Evolutionary conservation across 1,140 invertebrate species (phyloP).

Genomic region (Papilio aristodemus): DNA sequence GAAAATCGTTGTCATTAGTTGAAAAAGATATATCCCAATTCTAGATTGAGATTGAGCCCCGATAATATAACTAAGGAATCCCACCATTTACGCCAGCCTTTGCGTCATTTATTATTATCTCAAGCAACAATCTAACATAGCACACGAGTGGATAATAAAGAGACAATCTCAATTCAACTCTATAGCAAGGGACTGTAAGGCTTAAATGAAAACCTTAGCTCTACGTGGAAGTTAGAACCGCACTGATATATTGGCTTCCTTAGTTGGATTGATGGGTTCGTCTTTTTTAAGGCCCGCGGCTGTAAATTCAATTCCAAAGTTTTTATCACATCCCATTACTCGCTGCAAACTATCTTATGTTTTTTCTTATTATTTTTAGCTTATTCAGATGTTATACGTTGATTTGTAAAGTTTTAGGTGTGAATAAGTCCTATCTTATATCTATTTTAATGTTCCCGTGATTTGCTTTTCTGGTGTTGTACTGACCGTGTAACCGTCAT

Average conservation of each 20-base stretch:
- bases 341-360: constrained; percentile 50
- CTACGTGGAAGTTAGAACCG: constrained; percentile 58
- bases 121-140: constrained; percentile 42
- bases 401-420: not conserved
- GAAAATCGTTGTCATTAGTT: too few species aligned
- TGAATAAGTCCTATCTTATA: not conserved
- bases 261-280: constrained; percentile 56
- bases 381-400: not conserved
- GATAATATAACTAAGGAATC: constrained; percentile 46
- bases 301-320: constrained; percentile 59
- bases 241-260: constrained; percentile 71
- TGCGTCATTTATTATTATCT: constrained; percentile 48
- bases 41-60: too few species aligned
- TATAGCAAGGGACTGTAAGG: constrained; percentile 53
- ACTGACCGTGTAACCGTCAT: constrained; percentile 93
- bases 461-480: constrained; percentile 37
- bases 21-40: too few species aligned
- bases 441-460: not conserved
- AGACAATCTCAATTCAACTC: constrained; percentile 50
- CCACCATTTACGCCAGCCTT: constrained; percentile 39
- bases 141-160: constrained; percentile 41
- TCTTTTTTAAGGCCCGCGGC: constrained; percentile 53
- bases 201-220: constrained; percentile 57
- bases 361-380: constrained; percentile 46
- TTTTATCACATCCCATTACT: constrained; percentile 61